Evolutionary conservation across 1,140 invertebrate species (phyloP).

Genomic region (Drosophila lowei): DNA sequence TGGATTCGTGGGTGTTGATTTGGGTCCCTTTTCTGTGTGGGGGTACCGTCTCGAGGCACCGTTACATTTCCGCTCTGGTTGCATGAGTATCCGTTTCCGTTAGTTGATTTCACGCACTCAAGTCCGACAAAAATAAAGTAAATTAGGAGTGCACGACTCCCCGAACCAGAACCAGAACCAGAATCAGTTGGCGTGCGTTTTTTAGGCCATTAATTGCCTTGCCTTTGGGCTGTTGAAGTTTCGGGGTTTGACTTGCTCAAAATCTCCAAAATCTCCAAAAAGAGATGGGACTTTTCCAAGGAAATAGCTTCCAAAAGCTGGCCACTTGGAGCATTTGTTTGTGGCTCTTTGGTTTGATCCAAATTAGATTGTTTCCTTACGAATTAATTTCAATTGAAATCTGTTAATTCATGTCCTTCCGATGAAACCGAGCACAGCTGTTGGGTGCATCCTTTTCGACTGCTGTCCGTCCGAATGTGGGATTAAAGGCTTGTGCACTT

Average conservation of each 20-base stretch:
- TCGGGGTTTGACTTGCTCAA: too few species aligned
- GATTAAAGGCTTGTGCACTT: slow-evolving; percentile 28
- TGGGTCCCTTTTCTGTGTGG: slow-evolving; percentile 36
- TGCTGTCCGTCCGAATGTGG: slow-evolving; percentile 13
- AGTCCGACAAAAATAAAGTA: slow-evolving; percentile 45
- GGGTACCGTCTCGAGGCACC: slow-evolving; percentile 18
- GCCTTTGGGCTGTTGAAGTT: slow-evolving; percentile 35
- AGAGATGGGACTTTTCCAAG: not conserved
- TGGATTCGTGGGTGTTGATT: slow-evolving; percentile 28
- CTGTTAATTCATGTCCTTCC: slow-evolving; percentile 29
- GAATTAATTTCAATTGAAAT: slow-evolving; percentile 11
- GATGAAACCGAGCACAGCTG: slow-evolving; percentile 19
- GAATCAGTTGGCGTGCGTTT: slow-evolving; percentile 30
- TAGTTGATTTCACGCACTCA: slow-evolving; percentile 70
- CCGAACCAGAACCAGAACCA: too few species aligned
- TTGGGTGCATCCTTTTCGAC: slow-evolving; percentile 25
- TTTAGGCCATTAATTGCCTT: slow-evolving; percentile 72
- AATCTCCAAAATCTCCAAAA: not conserved
- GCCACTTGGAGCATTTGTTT: too few species aligned
- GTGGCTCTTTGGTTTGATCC: not conserved
- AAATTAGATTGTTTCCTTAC: not conserved
- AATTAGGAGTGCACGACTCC: slow-evolving; percentile 57
- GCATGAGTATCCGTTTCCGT: slow-evolving; percentile 77
- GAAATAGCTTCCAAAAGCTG: not conserved
- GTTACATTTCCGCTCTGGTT: slow-evolving; percentile 69